These are phyloP conservation scores for Rhabdophis nuchalis DNA, from an alignment of 2,797 vertebrate species.

Conservation along the genomic window DNA sequence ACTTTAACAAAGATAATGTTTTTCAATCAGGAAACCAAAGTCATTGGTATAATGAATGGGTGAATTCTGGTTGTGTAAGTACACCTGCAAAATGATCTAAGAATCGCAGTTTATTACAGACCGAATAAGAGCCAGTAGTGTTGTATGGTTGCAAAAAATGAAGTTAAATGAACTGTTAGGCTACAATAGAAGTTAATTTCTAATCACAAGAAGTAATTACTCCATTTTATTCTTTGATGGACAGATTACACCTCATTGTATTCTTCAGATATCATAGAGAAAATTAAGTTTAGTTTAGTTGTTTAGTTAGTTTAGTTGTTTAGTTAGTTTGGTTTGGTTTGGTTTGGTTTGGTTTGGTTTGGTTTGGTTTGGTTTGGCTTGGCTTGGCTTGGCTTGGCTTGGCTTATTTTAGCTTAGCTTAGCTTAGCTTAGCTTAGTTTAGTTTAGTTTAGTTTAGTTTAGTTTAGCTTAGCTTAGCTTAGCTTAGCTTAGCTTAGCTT, in stretches of 20 bases:
- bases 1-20: not conserved
- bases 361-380: no score
- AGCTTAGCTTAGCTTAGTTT: no score
- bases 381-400: no score
- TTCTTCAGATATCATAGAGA: not conserved
- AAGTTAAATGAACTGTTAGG: not conserved
- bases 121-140: not conserved
- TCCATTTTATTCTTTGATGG: not conserved
- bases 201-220: not conserved
- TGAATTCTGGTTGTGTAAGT: not conserved
- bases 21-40: not conserved
- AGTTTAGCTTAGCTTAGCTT: no score
- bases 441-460: no score
- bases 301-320: no score
- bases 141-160: not conserved
- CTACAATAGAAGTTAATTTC: not conserved
- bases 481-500: no score
- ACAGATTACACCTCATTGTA: not conserved
- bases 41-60: not conserved
- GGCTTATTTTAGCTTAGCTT: no score
- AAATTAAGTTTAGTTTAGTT: not conserved
- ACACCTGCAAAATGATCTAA: not conserved
- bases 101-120: not conserved
- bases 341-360: no score
- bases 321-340: no score